Percentiles rank a stretch among this genome's conserved stretches.
These are phyloP conservation scores for Aplysina aerophoba DNA, from an alignment of 37 sponge, comb jelly and placozoan species.

Conservation along the genomic window DNA sequence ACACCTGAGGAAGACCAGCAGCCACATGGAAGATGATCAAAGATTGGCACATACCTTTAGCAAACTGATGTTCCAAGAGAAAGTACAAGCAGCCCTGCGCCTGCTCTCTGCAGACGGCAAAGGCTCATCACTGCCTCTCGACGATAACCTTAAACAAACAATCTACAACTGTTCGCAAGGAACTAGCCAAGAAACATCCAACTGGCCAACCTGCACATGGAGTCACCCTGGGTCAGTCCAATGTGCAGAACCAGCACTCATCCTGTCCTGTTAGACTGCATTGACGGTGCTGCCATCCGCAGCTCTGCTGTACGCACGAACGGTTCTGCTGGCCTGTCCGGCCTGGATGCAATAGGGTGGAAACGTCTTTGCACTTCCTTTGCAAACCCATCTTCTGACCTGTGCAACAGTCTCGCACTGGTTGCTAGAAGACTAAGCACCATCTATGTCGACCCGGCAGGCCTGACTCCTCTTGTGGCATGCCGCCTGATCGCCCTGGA, in stretches of 20 bases:
- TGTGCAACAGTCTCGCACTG: background rate
- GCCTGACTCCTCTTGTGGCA: background rate
- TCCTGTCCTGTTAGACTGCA: conserved; percentile 8
- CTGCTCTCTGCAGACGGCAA: background rate
- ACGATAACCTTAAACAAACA: background rate
- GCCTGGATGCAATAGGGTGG: background rate
- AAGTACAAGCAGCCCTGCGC: conserved; percentile 2
- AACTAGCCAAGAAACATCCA: background rate
- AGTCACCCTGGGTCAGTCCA: background rate
- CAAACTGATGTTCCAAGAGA: conserved; percentile 5
- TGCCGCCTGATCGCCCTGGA: background rate
- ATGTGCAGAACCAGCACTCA: background rate
- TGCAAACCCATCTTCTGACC: background rate
- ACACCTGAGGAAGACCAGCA: background rate
- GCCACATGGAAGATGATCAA: background rate
- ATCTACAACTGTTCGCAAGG: background rate
- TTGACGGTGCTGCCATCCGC: background rate
- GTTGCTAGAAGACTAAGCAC: background rate
- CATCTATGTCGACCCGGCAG: background rate
- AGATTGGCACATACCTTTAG: background rate
- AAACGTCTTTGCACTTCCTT: conserved; percentile 13
- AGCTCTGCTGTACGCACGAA: background rate
- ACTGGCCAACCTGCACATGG: background rate
- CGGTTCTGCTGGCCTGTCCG: background rate
- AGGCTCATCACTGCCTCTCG: background rate